Base-by-base conservation (phyloP, 1,140 invertebrate species). In the Plectus sambesii region DNA sequence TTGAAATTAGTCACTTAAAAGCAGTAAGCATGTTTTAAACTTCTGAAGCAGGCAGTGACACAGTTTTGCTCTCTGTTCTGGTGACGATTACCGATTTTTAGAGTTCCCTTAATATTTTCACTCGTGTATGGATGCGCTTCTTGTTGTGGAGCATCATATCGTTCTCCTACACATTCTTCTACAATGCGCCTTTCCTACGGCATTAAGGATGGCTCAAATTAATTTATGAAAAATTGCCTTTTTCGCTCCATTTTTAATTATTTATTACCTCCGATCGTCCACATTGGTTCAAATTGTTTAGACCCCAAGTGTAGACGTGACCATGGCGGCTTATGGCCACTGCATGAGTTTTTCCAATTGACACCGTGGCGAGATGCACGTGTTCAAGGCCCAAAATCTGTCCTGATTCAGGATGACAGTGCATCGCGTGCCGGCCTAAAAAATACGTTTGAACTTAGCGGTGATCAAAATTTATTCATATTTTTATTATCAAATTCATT, bases 221-320 rank as follows among this genome's bases (percentile, higher is more conserved):
- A n/a, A 27, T 9, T 27, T 9, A 46, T 40, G 20, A 20, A 4
- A 17, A 25, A 15, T 3, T 1, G 15, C 2, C 22, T 33, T 50
- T 15, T 37, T 70, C 52, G 73, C 76, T 75, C 70, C 84, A 80
- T 73, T 78, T 80, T 9, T 73, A 69, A 58, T 79, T 77, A 12
- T 78, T 76, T 26, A 65, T 53, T 9, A 51, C 45, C 69, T 82
- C 87, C 61, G 87, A 85, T 61, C 90, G 73, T 25, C 92, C 92
- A 76, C 92, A 98, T 66, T 97, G 92, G 6, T 88, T 89, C 68
- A 92, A 89, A 67, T 96, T 96, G 70, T 97, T 97, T 44, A 96
- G 84, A 1, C 92, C 92, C 74, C 93, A 94, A 1, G 89, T 90
- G 69, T 83, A 94, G 1, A 96, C 78, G 56, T 84, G 81, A 0